phyloP scores from a whole-genome alignment of 2,888 invertebrate species.

The Brachynemurus nebulosus region DNA sequence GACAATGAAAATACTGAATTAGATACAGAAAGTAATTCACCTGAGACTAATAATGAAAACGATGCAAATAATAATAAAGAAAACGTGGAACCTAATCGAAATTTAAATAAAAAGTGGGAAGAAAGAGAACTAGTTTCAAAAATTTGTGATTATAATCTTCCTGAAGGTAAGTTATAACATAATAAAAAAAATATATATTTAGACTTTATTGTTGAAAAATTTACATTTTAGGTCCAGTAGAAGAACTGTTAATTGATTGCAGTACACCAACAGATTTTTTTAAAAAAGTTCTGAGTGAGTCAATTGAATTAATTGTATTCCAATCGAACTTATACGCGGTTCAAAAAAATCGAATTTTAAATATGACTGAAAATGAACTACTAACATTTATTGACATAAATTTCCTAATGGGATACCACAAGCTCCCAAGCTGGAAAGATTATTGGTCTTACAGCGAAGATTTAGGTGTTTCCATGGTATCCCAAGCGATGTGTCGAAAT shows the following conservation, averaged over 20 bases:
- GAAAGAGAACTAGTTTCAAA: neutral
- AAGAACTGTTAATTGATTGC: neutral
- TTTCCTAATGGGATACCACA: slow-evolving; percentile 13
- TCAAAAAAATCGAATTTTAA: slow-evolving; percentile 2
- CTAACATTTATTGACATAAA: slow-evolving; percentile 9
- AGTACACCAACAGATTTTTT: neutral
- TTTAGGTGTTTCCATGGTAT: neutral
- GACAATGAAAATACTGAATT: neutral
- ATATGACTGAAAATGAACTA: slow-evolving; percentile 3
- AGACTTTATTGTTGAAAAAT: neutral
- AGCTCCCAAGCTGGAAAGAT: slow-evolving; percentile 8
- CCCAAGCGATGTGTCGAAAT: neutral
- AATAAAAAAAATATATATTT: neutral
- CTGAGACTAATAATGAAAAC: neutral
- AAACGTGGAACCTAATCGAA: neutral
- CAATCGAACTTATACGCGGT: neutral
- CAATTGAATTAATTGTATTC: neutral
- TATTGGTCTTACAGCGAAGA: slow-evolving; percentile 9
- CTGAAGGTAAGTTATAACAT: neutral
- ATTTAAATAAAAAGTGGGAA: neutral
- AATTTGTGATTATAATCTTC: neutral
- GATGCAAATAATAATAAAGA: neutral
- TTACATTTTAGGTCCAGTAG: neutral
- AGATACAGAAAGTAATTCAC: neutral
- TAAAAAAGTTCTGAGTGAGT: neutral